phyloP scores from a whole-genome alignment of 2,797 vertebrate genomes.

The Lithobates pipiens region DNA sequence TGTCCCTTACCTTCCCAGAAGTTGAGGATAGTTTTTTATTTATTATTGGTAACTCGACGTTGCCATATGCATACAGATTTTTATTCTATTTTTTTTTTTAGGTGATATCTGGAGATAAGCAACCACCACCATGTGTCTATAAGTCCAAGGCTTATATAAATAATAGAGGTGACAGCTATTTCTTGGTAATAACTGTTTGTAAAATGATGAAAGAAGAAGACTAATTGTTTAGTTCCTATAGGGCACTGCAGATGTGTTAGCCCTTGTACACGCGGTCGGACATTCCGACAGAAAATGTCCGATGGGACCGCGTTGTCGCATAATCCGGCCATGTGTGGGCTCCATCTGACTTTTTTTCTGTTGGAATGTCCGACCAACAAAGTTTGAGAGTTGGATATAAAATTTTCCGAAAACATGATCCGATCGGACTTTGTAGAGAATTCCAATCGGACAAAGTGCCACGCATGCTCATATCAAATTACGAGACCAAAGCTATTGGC shows the following conservation, averaged over 20 bases:
- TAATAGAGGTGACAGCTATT: neutral
- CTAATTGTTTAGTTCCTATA: neutral
- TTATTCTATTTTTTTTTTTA: slow-evolving; percentile 4
- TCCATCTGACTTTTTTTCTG: too few species aligned
- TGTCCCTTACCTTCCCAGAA: slow-evolving; percentile 39
- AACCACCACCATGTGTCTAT: neutral
- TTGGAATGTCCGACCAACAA: too few species aligned
- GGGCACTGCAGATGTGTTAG: neutral
- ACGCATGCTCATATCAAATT: too few species aligned
- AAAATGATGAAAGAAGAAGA: neutral
- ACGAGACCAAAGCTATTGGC: too few species aligned
- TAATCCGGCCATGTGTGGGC: too few species aligned
- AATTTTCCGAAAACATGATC: too few species aligned
- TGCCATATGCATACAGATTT: slow-evolving; percentile 59
- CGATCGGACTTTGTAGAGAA: too few species aligned
- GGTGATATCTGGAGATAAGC: neutral
- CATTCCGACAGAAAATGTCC: too few species aligned
- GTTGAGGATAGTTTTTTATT: slow-evolving; percentile 24
- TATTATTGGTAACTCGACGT: slow-evolving; percentile 36
- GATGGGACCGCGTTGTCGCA: too few species aligned
- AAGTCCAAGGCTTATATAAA: neutral
- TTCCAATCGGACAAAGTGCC: too few species aligned
- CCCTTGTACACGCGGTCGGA: too few species aligned
- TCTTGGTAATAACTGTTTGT: neutral
- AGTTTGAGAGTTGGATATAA: too few species aligned